phyloP scores from a whole-genome alignment of 2,113 vertebrate species.

The Bubo blakistoni region DNA sequence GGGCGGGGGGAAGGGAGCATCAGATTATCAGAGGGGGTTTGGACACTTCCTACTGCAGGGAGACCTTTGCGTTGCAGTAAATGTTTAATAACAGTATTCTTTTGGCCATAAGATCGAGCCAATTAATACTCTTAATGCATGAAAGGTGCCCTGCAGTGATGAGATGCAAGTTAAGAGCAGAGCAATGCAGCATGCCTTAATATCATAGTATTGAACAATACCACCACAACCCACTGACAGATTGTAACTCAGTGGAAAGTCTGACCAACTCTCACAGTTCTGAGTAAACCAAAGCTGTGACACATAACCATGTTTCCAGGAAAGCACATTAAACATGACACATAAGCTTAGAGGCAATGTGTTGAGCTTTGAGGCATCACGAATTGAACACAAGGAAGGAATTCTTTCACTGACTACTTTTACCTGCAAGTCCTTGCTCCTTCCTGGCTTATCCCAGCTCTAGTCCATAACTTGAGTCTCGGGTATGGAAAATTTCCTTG shows the following conservation, averaged over 20 bases:
- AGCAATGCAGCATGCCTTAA: neutral
- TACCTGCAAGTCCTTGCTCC: neutral
- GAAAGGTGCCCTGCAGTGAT: neutral
- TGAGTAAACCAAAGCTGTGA: neutral
- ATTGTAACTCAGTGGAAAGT: neutral
- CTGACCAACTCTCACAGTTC: neutral
- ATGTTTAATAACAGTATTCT: neutral
- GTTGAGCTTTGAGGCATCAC: neutral
- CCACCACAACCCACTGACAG: neutral
- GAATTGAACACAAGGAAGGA: neutral
- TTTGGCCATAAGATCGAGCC: neutral
- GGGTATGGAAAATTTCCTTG: neutral
- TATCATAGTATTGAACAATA: neutral
- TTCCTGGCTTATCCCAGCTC: neutral
- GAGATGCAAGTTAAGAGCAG: neutral
- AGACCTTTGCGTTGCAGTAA: neutral
- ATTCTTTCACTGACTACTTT: neutral
- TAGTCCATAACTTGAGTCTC: neutral
- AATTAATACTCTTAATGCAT: neutral
- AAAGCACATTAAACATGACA: neutral
- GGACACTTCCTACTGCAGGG: neutral
- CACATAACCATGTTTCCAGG: neutral
- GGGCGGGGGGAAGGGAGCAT: neutral
- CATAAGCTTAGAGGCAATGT: neutral
- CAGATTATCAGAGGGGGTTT: neutral